Base-by-base conservation (phyloP, 2,113 vertebrate species). In the Apteryx owenii region DNA sequence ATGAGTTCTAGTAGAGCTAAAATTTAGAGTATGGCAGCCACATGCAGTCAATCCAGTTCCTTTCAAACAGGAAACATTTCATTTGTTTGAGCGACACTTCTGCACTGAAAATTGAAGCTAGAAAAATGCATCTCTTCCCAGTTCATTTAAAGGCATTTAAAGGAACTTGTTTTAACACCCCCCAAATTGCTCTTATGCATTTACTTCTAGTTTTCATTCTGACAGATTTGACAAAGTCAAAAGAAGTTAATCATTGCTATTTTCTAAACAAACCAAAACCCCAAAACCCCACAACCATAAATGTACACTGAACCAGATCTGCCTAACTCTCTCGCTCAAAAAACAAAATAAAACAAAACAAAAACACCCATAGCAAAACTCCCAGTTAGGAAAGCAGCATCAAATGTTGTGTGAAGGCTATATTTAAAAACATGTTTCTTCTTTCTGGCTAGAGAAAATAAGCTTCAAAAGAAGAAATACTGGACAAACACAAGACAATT, bases 271-370 rank as follows among this genome's bases (percentile, higher is more conserved):
- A 58, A 42, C n/a, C 19, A 62, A 46, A 51, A 58, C 5, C 8
- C 66, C 7, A 58, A 58, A 58, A 31, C 15, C 9, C 29, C 15
- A 38, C n/a, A 64, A 69, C 13, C 81, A 76, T 44, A 90, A 65
- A 80, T 4, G 21, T 71, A 64, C 29, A 68, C 81, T 95, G 85
- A 96, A 94, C 95, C n/a, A 96, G 54, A 96, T 93, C 88, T 96
- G 95, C 93, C 90, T 64, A 78, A 83, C 21, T 48, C 78, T 91
- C 70, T 42, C 42, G 10, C 42, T 46, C 44, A 46, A 58, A 16
- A 29, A 10, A 58, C 8, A 53, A 25, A 51, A 21, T 4, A 51
- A 53, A 23, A 38, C 36, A 25, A 25, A 54, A 54, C 5, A 88
- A 88, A 40, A 3, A 36, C 90, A 92, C 68, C 64, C 0, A 11